Evolutionary conservation across 2,888 invertebrate genomes (phyloP).

Genomic region (Parnassius orleans): DNA sequence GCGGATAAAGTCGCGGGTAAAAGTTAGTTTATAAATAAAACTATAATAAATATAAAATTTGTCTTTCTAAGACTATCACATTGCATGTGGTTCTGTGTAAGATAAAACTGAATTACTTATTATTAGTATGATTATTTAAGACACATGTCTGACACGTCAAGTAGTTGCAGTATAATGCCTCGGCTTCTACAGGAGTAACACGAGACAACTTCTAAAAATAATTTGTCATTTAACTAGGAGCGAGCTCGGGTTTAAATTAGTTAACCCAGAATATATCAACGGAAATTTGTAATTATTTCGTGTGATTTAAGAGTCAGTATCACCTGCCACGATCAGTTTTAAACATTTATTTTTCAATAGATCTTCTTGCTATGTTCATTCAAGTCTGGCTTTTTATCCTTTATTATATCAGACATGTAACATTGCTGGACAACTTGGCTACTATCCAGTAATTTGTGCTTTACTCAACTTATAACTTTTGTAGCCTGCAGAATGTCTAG

Average conservation of each 20-base stretch:
- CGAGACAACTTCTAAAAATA: slow-evolving; percentile 25
- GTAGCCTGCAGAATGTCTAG: not conserved
- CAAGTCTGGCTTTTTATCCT: too few species aligned
- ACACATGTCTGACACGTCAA: slow-evolving; percentile 3
- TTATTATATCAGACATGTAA: too few species aligned
- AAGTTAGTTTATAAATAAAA: too few species aligned
- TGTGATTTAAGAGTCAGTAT: not conserved
- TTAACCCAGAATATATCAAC: not conserved
- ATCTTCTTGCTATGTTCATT: slow-evolving; percentile 11
- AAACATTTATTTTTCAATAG: slow-evolving; percentile 4
- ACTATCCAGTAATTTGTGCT: not conserved
- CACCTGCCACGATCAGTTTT: not conserved
- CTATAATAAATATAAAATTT: too few species aligned
- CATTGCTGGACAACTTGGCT: too few species aligned
- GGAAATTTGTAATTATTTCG: slow-evolving; percentile 1
- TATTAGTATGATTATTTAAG: not conserved
- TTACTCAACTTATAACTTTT: not conserved
- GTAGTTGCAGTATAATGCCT: slow-evolving; percentile 8
- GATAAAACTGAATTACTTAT: not conserved
- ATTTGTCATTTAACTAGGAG: slow-evolving; percentile 22
- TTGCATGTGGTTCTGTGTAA: not conserved
- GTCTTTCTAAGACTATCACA: too few species aligned
- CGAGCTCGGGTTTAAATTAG: slow-evolving; percentile 18
- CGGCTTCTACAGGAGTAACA: not conserved
- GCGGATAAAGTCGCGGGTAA: too few species aligned